These are phyloP conservation scores for Zaprionus kolodkinae DNA, from an alignment of 1,140 invertebrate genomes.

Conservation along the genomic window DNA sequence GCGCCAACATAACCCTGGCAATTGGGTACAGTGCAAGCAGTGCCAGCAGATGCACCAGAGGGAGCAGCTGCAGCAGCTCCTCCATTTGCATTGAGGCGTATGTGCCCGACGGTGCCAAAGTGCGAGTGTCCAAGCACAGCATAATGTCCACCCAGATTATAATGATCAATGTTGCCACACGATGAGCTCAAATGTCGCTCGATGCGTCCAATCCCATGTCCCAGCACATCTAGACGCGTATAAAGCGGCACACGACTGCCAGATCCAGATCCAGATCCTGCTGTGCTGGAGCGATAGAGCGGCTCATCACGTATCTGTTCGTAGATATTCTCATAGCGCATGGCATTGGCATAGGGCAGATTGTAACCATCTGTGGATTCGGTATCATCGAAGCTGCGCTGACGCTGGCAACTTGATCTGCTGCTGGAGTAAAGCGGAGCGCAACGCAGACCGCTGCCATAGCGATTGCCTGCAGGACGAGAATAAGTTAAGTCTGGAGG, in stretches of 20 bases:
- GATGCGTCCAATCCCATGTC: slow-evolving; percentile 86
- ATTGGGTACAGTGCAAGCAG: slow-evolving; percentile 60
- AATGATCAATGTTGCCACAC: slow-evolving; percentile 86
- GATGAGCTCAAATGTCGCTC: slow-evolving; percentile 86
- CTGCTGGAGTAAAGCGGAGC: slow-evolving; percentile 61
- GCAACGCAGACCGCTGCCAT: slow-evolving; percentile 55
- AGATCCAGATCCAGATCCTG: slow-evolving; percentile 31
- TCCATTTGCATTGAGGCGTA: slow-evolving; percentile 73
- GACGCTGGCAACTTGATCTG: slow-evolving; percentile 67
- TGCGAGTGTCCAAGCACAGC: slow-evolving; percentile 83
- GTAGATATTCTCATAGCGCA: slow-evolving; percentile 85
- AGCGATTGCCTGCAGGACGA: slow-evolving; percentile 66
- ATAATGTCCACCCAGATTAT: slow-evolving; percentile 83
- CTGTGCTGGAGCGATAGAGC: slow-evolving; percentile 64
- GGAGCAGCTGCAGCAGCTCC: slow-evolving; percentile 14
- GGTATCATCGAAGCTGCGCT: slow-evolving; percentile 83
- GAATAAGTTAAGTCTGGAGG: neutral
- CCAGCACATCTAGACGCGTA: slow-evolving; percentile 85
- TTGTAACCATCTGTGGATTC: slow-evolving; percentile 83
- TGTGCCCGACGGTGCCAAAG: slow-evolving; percentile 82
- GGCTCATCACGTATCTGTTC: slow-evolving; percentile 86
- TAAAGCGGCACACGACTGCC: slow-evolving; percentile 84
- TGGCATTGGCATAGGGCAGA: slow-evolving; percentile 54
- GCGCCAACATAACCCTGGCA: slow-evolving; percentile 59
- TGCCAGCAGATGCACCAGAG: slow-evolving; percentile 35